Evolutionary conservation across 64 coral and sea anemone genomes (phyloP).

Genomic region (Anthopleura sola): DNA sequence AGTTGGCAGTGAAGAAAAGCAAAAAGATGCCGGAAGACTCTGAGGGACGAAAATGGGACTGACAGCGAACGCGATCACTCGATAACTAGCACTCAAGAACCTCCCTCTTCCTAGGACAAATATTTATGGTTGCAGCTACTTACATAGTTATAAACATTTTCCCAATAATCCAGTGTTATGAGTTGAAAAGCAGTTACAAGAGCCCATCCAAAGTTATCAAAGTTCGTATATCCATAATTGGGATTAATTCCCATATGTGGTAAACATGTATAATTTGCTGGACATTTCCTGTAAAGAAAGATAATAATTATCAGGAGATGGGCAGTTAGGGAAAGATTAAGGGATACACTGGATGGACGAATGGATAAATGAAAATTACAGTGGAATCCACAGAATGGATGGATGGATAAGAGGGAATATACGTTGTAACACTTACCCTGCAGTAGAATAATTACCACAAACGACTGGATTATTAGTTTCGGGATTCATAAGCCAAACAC

Average conservation of each 20-base stretch:
- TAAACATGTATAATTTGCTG: slow-evolving; percentile 81
- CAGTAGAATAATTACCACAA: slow-evolving; percentile 72
- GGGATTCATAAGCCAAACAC: slow-evolving; percentile 44
- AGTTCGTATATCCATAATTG: slow-evolving; percentile 93
- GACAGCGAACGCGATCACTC: too few relatives aligned
- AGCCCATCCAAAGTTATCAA: slow-evolving; percentile 92
- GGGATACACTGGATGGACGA: background rate
- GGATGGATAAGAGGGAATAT: background rate
- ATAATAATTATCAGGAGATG: background rate
- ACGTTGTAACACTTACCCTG: slow-evolving; percentile 28
- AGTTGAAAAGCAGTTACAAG: slow-evolving; percentile 83
- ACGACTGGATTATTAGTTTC: slow-evolving; percentile 24
- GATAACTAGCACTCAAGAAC: too few relatives aligned
- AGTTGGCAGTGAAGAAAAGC: too few relatives aligned
- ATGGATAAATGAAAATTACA: too few relatives aligned
- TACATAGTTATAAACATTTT: slow-evolving; percentile 90
- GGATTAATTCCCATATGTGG: slow-evolving; percentile 72
- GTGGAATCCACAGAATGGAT: too few relatives aligned
- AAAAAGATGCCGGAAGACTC: too few relatives aligned
- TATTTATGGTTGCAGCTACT: slow-evolving; percentile 1
- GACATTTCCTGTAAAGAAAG: slow-evolving; percentile 27
- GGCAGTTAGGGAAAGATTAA: background rate
- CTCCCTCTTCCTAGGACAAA: too few relatives aligned
- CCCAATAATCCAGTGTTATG: slow-evolving; percentile 94
- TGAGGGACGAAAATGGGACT: too few relatives aligned